Base-by-base conservation (phyloP, 1,140 invertebrate genomes). In the Orius laevigatus region DNA sequence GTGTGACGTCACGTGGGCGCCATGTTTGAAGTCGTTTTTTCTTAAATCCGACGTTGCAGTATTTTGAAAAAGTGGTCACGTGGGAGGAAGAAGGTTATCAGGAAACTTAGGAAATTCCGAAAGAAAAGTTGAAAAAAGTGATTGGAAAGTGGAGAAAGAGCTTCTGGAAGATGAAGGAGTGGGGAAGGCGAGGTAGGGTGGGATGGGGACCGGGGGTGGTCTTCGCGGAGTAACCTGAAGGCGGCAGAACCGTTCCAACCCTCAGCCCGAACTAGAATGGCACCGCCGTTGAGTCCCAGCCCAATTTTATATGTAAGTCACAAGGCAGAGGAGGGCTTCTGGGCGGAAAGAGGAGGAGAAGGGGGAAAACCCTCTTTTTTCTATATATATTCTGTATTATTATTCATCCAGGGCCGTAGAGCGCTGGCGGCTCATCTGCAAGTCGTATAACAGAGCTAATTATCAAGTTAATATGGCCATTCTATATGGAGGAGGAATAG, bases 361-460 rank as follows among this genome's bases (percentile, higher is more conserved):
- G 50, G 46, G 50, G 49, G 52, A 51, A 50, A 53, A 48, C 52
- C 50, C 52, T 52, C 52, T 54, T 57, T 57, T 57, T 57, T 57
- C 54, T 56, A 56, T 56, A 57, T 57, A 57, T 56, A 57, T 57
- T 57, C 56, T 50, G 56, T 55, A 57, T 57, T 57, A 57, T 56
- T 57, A 57, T 57, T 57, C 56, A 58, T 58, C 56, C 55, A 38
- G 49, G 49, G 44, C 46, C 19, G 45, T 34, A 46, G 39, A 42
- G 45, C 31, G 19, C 34, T 31, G 36, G 48, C 35, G 41, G 70
- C 79, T 81, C 78, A 82, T 82, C 79, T 82, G 79, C 79, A 82
- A 82, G 79, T 82, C 79, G 74, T 80, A 82, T 81, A 81, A 80
- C 78, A 76, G 73, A 79, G 73, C 78, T 82, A 82, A 82, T 82